Evolutionary conservation across 2,888 invertebrate genomes (phyloP).

Genomic region (Callyntrura guangdongensis): DNA sequence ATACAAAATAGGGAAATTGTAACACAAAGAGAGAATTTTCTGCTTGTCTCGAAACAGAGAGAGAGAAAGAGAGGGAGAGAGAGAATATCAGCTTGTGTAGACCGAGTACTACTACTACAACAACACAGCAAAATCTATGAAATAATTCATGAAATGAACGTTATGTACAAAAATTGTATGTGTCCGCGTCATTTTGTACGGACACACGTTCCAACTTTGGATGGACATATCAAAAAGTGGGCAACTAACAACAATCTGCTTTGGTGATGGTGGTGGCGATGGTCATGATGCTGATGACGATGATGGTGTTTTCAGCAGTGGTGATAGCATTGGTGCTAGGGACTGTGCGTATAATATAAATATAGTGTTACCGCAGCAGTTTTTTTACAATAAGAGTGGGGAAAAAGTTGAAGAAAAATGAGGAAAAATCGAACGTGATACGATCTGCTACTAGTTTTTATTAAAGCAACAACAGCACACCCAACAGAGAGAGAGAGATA

Average conservation of each 20-base stretch:
- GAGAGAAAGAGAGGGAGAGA: no score
- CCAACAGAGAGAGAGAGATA: no score
- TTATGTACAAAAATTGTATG: conserved; percentile 44
- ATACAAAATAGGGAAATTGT: neutral
- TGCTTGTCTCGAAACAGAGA: neutral
- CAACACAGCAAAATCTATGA: neutral
- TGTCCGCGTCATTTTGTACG: neutral
- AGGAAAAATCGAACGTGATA: conserved; percentile 78
- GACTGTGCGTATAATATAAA: neutral
- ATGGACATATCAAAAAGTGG: neutral
- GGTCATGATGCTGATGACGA: neutral
- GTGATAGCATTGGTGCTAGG: neutral
- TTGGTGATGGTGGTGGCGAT: conserved; percentile 47
- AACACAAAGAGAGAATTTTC: conserved; percentile 50
- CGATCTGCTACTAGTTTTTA: conserved; percentile 71
- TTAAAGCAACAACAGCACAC: conserved; percentile 26
- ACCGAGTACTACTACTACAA: neutral
- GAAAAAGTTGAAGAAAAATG: conserved; percentile 66
- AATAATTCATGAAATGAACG: conserved; percentile 53
- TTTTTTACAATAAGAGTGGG: conserved; percentile 54
- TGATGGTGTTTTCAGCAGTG: neutral
- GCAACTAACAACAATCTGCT: conserved; percentile 24
- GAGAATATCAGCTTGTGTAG: neutral
- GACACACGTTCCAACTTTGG: neutral
- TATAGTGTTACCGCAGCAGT: conserved; percentile 18